These are phyloP conservation scores for Oncorhynchus gorbuscha DNA, from an alignment of 2,113 vertebrate species.

Conservation along the genomic window DNA sequence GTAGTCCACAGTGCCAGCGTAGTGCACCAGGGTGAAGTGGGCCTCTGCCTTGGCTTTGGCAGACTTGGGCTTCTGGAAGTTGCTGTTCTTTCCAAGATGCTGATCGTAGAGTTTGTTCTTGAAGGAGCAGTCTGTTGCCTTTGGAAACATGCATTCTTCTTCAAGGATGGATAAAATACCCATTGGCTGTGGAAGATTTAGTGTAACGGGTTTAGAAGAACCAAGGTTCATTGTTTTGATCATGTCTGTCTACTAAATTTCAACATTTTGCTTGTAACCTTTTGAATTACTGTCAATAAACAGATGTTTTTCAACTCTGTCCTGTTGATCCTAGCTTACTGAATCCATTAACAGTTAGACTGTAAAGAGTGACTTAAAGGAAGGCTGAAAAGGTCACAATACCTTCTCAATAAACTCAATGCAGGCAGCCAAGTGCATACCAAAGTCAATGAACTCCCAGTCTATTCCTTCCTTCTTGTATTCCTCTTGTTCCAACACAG, in stretches of 20 bases:
- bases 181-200: slow-evolving; percentile 59
- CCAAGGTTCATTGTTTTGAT: background rate
- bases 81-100: slow-evolving; percentile 44
- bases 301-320: background rate
- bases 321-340: background rate
- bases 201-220: too few relatives aligned
- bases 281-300: background rate
- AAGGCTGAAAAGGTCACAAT: background rate
- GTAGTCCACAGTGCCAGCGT: too few relatives aligned
- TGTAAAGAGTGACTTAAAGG: background rate
- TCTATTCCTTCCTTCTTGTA: too few relatives aligned
- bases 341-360: too few relatives aligned
- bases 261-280: background rate
- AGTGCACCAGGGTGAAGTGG: slow-evolving; percentile 35
- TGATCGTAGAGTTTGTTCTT: slow-evolving; percentile 58
- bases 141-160: slow-evolving; percentile 72
- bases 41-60: slow-evolving; percentile 38
- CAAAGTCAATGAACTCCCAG: slow-evolving; percentile 85
- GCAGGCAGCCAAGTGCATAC: slow-evolving; percentile 89
- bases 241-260: background rate
- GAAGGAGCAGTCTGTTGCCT: slow-evolving; percentile 64
- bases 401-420: slow-evolving; percentile 94
- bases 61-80: slow-evolving; percentile 44
- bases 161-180: slow-evolving; percentile 41
- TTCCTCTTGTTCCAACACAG: slow-evolving; percentile 72